A percentile compares a stretch with the other conserved stretches of the same genome.
Conservation (phyloP, 2,113 vertebrate genomes). For the Varanus salvator region DNA sequence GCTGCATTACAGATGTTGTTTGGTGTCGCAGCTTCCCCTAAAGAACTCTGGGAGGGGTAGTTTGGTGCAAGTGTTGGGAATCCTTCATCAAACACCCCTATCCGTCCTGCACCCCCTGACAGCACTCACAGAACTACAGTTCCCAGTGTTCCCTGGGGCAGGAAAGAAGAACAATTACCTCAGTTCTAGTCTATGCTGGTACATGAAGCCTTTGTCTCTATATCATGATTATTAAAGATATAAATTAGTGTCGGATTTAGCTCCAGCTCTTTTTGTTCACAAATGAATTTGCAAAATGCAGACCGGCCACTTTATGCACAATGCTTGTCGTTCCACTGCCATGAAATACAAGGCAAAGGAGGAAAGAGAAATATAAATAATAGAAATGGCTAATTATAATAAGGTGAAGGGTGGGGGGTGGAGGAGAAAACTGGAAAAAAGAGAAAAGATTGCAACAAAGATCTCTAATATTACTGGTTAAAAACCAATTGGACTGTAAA, state of each 20-base stretch:
- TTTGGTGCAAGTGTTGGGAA: background rate
- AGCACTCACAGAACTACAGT: background rate
- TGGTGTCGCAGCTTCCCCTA: background rate
- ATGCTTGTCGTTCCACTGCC: constrained; percentile 9
- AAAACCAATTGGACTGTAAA: constrained; percentile 57
- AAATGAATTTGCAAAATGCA: constrained; percentile 47
- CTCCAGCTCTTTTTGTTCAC: constrained; percentile 37
- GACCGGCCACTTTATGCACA: background rate
- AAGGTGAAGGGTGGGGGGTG: background rate
- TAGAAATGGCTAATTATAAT: constrained; percentile 3
- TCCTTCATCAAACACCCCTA: background rate
- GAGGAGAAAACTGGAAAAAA: fast-evolving
- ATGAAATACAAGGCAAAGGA: background rate
- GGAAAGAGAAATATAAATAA: background rate
- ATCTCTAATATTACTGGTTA: constrained; percentile 41
- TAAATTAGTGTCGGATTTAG: constrained; percentile 60
- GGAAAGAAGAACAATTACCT: background rate
- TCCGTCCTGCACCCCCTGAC: background rate
- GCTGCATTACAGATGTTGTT: background rate
- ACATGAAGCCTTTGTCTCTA: constrained; percentile 36
- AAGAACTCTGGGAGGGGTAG: background rate
- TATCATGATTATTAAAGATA: constrained; percentile 23
- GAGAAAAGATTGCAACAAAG: background rate
- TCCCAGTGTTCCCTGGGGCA: background rate
- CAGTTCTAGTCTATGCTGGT: background rate